Base-by-base conservation (phyloP, 2,113 vertebrate genomes). In the Procavia capensis region DNA sequence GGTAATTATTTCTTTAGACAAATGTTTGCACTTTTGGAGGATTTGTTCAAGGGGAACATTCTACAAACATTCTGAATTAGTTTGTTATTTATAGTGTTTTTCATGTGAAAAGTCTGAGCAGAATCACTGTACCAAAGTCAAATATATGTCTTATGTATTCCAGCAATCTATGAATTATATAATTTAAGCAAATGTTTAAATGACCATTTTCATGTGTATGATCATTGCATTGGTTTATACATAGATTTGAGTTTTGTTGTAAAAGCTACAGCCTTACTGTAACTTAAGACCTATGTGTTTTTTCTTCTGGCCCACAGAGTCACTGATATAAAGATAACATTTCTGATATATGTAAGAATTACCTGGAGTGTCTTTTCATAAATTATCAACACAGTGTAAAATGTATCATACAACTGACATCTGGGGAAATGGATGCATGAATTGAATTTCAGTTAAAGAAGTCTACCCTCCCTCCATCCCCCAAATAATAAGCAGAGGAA, bases 291-390 rank as follows among this genome's bases (percentile, higher is more conserved):
- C 85, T 90, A 79, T 93, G 70, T 88, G 97, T 92, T 89, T 94
- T 94, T 95, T 85, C 75, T 72, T 79, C 93, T 97, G 92, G 92
- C 94, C 88, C 97, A 96, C 80, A 95, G 7, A 98, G 97, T 97
- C 95, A 97, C 85, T 98, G 96, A 97, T 86, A 95, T 95, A 97
- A 98, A 98, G 85, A 84, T 95, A 97, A 94, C 94, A 97, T 94
- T 97, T 98, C 91, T 59, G 92, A 90, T 76, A 75, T 93, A 80
- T 43, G 89, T 96, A 84, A 97, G 90, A 98, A 96, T 95, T 97
- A 96, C 88, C 76, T 97, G 96, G 3, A 0, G 94, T 96, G 96
- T 94, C 91, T 97, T 87, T 97, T 96, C 97, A 95, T 94, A 97
- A 96, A 87, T 97, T 97, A 93, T 95, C 75, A 88, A 95, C 97